phyloP scores from a whole-genome alignment of 2,888 invertebrate genomes.

The Galerucella nymphaeae region DNA sequence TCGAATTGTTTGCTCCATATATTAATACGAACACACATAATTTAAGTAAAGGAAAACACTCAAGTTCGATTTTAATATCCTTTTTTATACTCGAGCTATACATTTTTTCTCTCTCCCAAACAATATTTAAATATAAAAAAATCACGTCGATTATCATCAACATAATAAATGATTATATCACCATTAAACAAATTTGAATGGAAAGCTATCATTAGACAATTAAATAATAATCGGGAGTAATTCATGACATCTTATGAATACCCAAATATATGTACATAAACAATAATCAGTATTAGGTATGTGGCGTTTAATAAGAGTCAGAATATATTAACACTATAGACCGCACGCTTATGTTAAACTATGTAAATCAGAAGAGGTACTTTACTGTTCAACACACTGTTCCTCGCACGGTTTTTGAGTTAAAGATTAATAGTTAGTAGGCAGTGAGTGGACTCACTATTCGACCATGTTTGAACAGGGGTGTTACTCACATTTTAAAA shows the following conservation, averaged over 20 bases:
- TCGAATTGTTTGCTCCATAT: too few relatives aligned
- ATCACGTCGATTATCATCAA: constrained; percentile 13
- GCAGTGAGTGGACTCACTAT: constrained; percentile 24
- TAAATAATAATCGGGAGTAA: constrained; percentile 39
- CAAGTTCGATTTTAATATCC: too few relatives aligned
- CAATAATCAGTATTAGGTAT: constrained; percentile 53
- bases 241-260: constrained; percentile 41
- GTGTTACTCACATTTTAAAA: not conserved
- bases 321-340: constrained; percentile 55
- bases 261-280: constrained; percentile 41
- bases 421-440: constrained; percentile 48
- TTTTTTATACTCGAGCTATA: not conserved
- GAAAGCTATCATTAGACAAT: constrained; percentile 34
- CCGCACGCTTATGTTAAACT: constrained; percentile 60
- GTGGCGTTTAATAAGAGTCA: constrained; percentile 52
- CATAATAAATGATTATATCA: constrained; percentile 29
- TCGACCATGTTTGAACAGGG: not conserved
- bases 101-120: not conserved
- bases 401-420: constrained; percentile 45
- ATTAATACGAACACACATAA: too few relatives aligned
- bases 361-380: constrained; percentile 55
- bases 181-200: constrained; percentile 31
- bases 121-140: not conserved
- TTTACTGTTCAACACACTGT: constrained; percentile 48
- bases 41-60: not conserved